Evolutionary conservation across 2,888 invertebrate species (phyloP).

Genomic region (Iselma pallidipennis): DNA sequence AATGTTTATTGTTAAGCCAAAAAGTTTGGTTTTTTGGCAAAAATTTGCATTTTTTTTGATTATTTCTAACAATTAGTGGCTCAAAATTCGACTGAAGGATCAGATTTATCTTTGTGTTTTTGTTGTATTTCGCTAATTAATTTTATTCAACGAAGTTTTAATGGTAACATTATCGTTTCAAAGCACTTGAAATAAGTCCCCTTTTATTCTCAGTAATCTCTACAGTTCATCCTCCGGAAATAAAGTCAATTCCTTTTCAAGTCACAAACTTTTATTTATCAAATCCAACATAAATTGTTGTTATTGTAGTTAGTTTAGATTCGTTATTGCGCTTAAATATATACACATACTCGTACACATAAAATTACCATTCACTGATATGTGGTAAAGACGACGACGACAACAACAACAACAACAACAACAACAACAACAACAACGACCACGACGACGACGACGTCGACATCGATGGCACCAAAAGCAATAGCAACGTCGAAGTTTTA

Average conservation of each 20-base stretch:
- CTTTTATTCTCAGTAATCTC: background rate
- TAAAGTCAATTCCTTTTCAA: slow-evolving; percentile 35
- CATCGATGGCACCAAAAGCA: background rate
- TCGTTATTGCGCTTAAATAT: background rate
- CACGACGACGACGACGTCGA: background rate
- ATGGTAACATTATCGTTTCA: slow-evolving; percentile 6
- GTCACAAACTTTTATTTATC: slow-evolving; percentile 40
- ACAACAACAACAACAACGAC: background rate
- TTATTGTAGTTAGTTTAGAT: background rate
- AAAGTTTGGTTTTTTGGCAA: no score
- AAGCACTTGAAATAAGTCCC: slow-evolving; percentile 12
- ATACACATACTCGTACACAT: background rate
- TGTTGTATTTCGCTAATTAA: no score
- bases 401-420: background rate
- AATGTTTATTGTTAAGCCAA: no score
- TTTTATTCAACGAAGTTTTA: background rate
- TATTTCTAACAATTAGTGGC: no score
- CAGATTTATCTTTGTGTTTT: no score
- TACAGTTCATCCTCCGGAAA: slow-evolving; percentile 11
- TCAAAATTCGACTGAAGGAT: no score
- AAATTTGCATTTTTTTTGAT: no score
- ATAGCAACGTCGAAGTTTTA: slow-evolving; percentile 23
- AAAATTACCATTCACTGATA: background rate
- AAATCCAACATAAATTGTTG: slow-evolving; percentile 32
- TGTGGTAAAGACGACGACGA: slow-evolving; percentile 1